Conservation (phyloP, 2,797 vertebrate genomes). For the Prunella strophiata region DNA sequence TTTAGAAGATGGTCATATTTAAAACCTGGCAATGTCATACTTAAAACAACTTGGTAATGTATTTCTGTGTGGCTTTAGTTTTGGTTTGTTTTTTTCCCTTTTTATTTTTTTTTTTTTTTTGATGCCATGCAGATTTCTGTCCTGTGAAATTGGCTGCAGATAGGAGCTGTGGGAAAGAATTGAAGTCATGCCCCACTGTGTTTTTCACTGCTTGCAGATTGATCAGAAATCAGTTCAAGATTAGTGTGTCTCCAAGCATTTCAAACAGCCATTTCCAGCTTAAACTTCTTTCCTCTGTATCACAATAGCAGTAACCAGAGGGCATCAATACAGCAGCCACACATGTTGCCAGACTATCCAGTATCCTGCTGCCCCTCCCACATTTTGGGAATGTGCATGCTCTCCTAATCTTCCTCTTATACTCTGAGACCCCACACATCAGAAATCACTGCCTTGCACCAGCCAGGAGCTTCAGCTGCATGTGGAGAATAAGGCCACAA, state of each 20-base stretch:
- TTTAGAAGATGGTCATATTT: background rate
- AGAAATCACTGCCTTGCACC: background rate
- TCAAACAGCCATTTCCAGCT: background rate
- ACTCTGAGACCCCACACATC: background rate
- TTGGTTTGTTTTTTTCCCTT: background rate
- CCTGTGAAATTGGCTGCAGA: background rate
- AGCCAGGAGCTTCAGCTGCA: background rate
- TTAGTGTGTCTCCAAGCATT: background rate
- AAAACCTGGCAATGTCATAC: background rate
- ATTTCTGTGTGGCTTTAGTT: background rate
- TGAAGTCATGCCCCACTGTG: background rate
- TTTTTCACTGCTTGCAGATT: background rate
- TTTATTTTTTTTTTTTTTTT: background rate
- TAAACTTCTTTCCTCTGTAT: background rate
- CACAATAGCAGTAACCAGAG: background rate
- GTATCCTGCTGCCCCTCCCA: too few relatives aligned
- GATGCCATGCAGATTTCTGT: background rate
- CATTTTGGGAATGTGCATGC: background rate
- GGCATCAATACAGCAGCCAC: background rate
- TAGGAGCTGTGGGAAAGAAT: fast-evolving
- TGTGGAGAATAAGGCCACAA: background rate
- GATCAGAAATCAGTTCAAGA: background rate
- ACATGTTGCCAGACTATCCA: background rate
- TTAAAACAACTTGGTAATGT: background rate
- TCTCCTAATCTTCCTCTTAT: background rate